Conservation (phyloP, 2,113 vertebrate species). For the Pyrgilauda ruficollis region DNA sequence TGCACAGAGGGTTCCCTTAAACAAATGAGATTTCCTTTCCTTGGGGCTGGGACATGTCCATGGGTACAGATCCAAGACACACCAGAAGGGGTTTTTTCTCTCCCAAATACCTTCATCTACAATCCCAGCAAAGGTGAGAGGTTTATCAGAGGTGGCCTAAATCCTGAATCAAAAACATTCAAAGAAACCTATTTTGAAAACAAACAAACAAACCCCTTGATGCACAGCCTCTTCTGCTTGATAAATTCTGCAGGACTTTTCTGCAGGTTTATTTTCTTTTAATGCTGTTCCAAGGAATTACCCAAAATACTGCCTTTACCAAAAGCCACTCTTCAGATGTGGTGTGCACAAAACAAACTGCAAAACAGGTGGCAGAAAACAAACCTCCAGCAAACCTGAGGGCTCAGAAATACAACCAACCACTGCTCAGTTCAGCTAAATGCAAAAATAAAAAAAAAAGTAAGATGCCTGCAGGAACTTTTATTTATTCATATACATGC, state of each 20-base stretch:
- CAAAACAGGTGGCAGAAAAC: not conserved
- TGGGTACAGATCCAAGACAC: not conserved
- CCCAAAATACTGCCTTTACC: not conserved
- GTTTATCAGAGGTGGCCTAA: not conserved
- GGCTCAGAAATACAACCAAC: not conserved
- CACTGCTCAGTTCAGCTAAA: not conserved
- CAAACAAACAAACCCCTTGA: not conserved
- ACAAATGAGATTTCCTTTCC: not conserved
- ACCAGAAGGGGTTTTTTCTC: not conserved
- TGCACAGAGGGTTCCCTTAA: not conserved
- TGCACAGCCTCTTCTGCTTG: not conserved
- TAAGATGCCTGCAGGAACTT: not conserved
- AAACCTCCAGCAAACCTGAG: not conserved
- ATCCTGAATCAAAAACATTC: not conserved
- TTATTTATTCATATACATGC: not conserved
- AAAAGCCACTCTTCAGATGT: not conserved
- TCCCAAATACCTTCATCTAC: not conserved
- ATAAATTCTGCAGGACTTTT: not conserved
- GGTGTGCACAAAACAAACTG: not conserved
- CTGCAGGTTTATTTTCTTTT: not conserved
- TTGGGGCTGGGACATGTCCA: not conserved
- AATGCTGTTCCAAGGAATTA: not conserved
- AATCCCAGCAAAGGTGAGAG: not conserved
- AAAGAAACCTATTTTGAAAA: not conserved
- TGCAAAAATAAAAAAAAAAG: not conserved